Conservation (phyloP, 2,113 vertebrate species). For the Pluvialis apricaria region DNA sequence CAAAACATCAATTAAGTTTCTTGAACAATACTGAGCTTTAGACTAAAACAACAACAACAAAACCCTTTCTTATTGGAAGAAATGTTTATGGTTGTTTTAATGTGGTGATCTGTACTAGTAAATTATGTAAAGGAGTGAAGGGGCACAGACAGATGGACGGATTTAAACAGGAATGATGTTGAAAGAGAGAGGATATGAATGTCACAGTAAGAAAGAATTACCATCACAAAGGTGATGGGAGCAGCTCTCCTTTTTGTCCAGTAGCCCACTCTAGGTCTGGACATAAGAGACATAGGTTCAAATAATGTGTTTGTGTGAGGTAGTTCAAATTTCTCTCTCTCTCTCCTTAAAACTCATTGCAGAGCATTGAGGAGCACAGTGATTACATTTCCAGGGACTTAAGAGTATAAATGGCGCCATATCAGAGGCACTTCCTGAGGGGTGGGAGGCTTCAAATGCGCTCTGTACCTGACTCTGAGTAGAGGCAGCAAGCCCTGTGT, state of each 20-base stretch:
- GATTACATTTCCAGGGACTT: background rate
- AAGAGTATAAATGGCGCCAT: background rate
- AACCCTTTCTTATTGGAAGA: background rate
- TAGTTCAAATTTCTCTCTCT: background rate
- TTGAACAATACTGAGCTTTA: background rate
- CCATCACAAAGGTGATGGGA: background rate
- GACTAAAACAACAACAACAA: background rate
- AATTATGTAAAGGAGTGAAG: background rate
- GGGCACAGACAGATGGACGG: background rate
- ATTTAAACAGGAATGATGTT: background rate
- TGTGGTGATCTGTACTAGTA: background rate
- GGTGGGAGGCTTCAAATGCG: background rate
- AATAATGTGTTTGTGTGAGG: background rate
- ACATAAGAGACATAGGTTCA: background rate
- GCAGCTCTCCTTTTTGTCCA: background rate
- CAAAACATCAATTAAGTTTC: background rate
- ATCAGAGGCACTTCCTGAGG: background rate
- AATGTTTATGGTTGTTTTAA: background rate
- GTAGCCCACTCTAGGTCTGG: background rate
- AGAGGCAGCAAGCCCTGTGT: background rate
- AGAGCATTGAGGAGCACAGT: background rate
- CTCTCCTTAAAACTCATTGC: background rate
- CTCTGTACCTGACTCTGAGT: background rate
- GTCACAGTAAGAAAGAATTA: background rate
- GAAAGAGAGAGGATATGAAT: background rate